Base-by-base conservation (phyloP, 1,140 invertebrate genomes). In the Zaprionus capensis region DNA sequence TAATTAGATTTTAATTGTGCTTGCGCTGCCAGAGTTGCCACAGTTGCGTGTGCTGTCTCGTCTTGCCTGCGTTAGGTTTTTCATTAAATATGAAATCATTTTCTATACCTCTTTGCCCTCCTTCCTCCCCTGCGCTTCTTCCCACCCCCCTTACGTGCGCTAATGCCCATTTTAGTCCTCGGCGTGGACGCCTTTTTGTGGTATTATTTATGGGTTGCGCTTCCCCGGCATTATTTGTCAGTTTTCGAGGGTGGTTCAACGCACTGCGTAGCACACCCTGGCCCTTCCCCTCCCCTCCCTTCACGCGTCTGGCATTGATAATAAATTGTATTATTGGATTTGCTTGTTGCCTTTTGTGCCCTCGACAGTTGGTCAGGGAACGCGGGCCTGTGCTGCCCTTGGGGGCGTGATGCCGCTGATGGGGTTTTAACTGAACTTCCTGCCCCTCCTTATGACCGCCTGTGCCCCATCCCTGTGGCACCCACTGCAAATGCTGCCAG, bases 271-370 rank as follows among this genome's bases (percentile, higher is more conserved):
- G 31, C n/a, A 7, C 41, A 4, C 41, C 41, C 41, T 7, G 6
- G 4, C 15, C 59, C 22, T 36, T 15, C 28, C 14, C 17, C 17
- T 0, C 38, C 6, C 4, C 41, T 15, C 5, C 31, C 69, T 36
- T 46, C 44, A 34, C 4, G 31, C 59, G 62, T 46, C 56, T 83
- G 85, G 55, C 81, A 81, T 90, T 90, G 81, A 90, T 79, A 88
- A 90, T 88, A 90, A 90, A 90, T 88, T 88, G 66, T 81, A 79
- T 88, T 88, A 88, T 87, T 88, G 84, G 81, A 87, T 88, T 87
- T 87, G 83, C 73, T 83, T 87, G 82, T 82, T 86, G 83, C 80
- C 83, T 77, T 81, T 85, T 83, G 49, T 80, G 74, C 59, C 62
- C 72, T 67, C 65, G 56, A 76, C 73, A 80, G 69, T 84, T 84